A percentile compares a stretch with the other conserved stretches of the same genome.
phyloP scores from a whole-genome alignment of 2,888 invertebrate genomes.

The Drosophila stalkeri region DNA sequence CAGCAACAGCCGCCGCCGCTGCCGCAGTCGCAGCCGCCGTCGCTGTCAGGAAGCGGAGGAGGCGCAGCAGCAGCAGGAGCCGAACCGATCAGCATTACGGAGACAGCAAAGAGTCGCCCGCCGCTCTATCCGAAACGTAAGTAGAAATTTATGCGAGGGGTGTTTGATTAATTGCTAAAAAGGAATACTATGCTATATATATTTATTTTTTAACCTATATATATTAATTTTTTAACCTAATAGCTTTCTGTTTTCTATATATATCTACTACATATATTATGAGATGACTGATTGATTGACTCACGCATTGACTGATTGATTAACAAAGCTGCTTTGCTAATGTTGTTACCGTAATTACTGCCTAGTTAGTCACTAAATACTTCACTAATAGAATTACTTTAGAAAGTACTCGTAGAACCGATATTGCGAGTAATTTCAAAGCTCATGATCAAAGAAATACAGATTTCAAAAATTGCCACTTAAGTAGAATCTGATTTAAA shows the following conservation, averaged over 20 bases:
- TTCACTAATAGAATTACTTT: neutral
- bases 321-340: neutral
- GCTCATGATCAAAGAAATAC: neutral
- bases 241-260: too few species aligned
- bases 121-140: conserved; percentile 78
- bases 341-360: neutral
- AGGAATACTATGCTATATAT: too few species aligned
- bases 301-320: neutral
- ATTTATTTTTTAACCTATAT: too few species aligned
- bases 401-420: neutral
- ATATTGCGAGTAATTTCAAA: neutral
- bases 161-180: neutral
- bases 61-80: neutral
- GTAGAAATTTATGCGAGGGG: conserved; percentile 31
- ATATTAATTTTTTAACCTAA: too few species aligned
- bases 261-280: neutral
- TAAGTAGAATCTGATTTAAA: too few species aligned
- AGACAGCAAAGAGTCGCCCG: conserved; percentile 66
- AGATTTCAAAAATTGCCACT: too few species aligned
- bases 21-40: conserved; percentile 59
- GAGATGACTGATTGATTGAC: neutral
- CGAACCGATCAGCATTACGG: conserved; percentile 35
- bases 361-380: neutral
- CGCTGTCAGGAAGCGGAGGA: conserved; percentile 36
- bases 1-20: conserved; percentile 57